These are phyloP conservation scores for Pasiphila rectangulata DNA, from an alignment of 2,888 invertebrate species.

Conservation along the genomic window DNA sequence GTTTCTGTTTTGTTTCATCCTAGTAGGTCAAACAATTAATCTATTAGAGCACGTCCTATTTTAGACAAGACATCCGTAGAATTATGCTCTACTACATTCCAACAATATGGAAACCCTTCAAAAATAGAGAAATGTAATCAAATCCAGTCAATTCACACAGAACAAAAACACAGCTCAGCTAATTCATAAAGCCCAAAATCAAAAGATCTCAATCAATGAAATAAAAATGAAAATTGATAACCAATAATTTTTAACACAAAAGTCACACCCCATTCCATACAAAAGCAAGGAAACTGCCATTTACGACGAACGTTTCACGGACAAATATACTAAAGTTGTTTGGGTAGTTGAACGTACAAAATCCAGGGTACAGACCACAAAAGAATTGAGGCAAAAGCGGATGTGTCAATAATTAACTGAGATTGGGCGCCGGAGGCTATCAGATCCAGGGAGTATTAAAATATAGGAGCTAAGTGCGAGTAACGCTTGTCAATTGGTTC, in stretches of 20 bases:
- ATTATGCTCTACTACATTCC: too few relatives aligned
- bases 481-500: not conserved
- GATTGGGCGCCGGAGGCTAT: conserved; percentile 73
- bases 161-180: not conserved
- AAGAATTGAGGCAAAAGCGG: conserved; percentile 57
- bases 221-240: conserved; percentile 25
- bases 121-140: not conserved
- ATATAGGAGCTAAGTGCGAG: conserved; percentile 40
- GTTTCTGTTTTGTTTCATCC: too few relatives aligned
- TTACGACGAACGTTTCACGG: conserved; percentile 9
- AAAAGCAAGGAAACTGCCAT: conserved; percentile 21
- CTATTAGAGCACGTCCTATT: too few relatives aligned
- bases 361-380: conserved; percentile 16
- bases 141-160: conserved; percentile 2
- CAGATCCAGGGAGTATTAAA: conserved; percentile 61
- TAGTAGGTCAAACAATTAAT: too few relatives aligned
- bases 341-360: conserved; percentile 5
- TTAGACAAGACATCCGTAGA: too few relatives aligned
- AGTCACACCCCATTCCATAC: conserved; percentile 15
- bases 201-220: conserved; percentile 5
- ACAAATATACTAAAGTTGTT: conserved; percentile 2
- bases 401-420: conserved; percentile 80
- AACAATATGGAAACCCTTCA: not conserved
- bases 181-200: conserved; percentile 2
- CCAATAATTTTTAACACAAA: conserved; percentile 24